Evolutionary conservation across 1,140 invertebrate genomes (phyloP), one percentile per base, ranked within the genome.

Genomic region (Bombus turneri): DNA sequence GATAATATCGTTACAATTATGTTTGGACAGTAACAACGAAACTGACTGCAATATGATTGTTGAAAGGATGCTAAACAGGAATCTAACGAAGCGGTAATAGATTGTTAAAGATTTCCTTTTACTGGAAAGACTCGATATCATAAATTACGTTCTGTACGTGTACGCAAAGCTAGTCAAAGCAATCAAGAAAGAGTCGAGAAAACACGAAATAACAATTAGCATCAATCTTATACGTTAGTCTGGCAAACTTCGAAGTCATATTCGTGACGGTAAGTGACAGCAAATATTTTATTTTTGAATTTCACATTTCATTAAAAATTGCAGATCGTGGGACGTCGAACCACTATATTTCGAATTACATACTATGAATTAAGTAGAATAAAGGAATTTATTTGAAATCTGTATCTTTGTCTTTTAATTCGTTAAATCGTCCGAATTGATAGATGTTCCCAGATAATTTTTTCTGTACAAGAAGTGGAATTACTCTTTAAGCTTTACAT

Each of bases 21-120:
- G 53, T 59, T 74, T 81, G 57, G 41, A 85, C 66, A 78, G 57
- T 47, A 72, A 64, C n/a, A 57, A 69, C n/a, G 34, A 53, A 85
- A 71, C 34, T 57, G n/a, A 62, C 72, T 72, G 75, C 39, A 79
- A 59, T 43, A 39, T 41, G 43, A 77, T 53, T 37, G 43, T 69
- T 12, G 43, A 47, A 25, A 57, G 28, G 37, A 62, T 18, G 47
- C 47, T 69, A 69, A 83, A 22, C 31, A 28, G 39, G 28, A 39
- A 25, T 15, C 28, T 34, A 34, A 18, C 10, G 18, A 43, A 59
- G 37, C 10, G 37, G 28, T 28, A n/a, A 64, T 15, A 34, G 25
- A 53, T 39, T 3, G 22, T 25, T 41, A 15, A 66, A 64, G 28
- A 47, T 80, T 28, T 66, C 25, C 25, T 64, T n/a, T 31, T 39